Percentiles rank a stretch among this genome's conserved stretches.
These are phyloP conservation scores for Anhinga rufa DNA, from an alignment of 2,113 vertebrate species.

Conservation along the genomic window DNA sequence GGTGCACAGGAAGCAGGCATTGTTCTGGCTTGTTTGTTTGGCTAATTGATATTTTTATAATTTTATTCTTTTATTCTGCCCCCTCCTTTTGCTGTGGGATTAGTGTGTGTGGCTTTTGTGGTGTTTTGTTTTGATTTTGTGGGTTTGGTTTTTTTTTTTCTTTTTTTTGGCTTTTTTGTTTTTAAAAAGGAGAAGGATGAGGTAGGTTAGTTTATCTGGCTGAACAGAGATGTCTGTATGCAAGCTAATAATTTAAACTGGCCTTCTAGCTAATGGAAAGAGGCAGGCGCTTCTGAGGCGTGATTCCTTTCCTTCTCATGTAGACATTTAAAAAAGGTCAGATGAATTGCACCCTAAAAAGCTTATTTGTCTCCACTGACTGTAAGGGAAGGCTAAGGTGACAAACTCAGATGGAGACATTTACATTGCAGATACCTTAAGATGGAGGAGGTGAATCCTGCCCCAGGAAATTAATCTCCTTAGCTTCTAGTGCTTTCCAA, in stretches of 20 bases:
- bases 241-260: not conserved
- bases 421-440: slow-evolving; percentile 4
- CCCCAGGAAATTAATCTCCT: not conserved
- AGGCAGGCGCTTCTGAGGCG: not conserved
- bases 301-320: not conserved
- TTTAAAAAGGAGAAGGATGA: not conserved
- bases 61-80: not conserved
- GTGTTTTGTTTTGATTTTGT: not conserved
- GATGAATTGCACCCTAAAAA: not conserved
- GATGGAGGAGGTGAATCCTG: not conserved
- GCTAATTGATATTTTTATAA: not conserved
- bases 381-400: slow-evolving; percentile 20
- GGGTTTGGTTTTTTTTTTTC: not conserved
- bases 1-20: not conserved
- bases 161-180: not conserved
- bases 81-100: not conserved
- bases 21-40: not conserved
- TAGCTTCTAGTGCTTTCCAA: not conserved
- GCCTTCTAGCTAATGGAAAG: not conserved
- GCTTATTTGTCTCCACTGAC: not conserved
- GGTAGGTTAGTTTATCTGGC: not conserved
- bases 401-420: slow-evolving; percentile 9
- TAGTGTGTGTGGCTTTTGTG: not conserved
- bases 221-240: not conserved
- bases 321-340: not conserved